Evolutionary conservation across 1,140 invertebrate species (phyloP).

Genomic region (Hycleus phaleratus): DNA sequence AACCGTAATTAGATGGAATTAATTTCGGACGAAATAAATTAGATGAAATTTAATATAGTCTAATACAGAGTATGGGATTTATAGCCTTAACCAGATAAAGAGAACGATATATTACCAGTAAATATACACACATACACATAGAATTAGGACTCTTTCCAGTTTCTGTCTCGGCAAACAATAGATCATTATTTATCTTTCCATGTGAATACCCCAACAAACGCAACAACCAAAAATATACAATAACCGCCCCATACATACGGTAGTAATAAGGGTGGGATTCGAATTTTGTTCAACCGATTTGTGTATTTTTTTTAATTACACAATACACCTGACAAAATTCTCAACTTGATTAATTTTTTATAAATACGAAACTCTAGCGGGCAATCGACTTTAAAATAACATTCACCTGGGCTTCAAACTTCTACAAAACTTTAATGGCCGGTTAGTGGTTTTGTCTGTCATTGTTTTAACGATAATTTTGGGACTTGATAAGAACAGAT

Average conservation of each 20-base stretch:
- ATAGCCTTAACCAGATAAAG: slow-evolving; percentile 8
- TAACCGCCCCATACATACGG: neutral
- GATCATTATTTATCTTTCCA: slow-evolving; percentile 28
- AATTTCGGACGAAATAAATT: slow-evolving; percentile 11
- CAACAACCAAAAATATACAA: slow-evolving; percentile 21
- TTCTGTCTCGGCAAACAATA: slow-evolving; percentile 19
- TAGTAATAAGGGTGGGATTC: slow-evolving; percentile 23
- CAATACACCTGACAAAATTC: no score
- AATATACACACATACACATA: slow-evolving; percentile 5
- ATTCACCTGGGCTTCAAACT: neutral
- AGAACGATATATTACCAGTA: neutral
- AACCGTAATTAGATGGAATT: slow-evolving; percentile 12
- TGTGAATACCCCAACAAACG: slow-evolving; percentile 18
- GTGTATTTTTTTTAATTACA: no score
- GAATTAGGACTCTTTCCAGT: slow-evolving; percentile 6
- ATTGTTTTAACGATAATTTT: neutral
- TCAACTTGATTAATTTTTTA: no score
- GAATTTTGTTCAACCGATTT: slow-evolving; percentile 14
- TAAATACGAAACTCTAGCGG: no score
- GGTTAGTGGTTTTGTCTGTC: neutral
- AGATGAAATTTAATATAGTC: slow-evolving; percentile 15
- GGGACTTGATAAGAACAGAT: neutral
- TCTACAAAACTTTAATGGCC: no score
- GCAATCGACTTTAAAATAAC: no score
- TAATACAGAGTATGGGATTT: slow-evolving; percentile 5